Percentiles rank a stretch among this genome's conserved stretches.
phyloP scores from a whole-genome alignment of 2,888 invertebrate genomes.

The Dysmachus trigonus region DNA sequence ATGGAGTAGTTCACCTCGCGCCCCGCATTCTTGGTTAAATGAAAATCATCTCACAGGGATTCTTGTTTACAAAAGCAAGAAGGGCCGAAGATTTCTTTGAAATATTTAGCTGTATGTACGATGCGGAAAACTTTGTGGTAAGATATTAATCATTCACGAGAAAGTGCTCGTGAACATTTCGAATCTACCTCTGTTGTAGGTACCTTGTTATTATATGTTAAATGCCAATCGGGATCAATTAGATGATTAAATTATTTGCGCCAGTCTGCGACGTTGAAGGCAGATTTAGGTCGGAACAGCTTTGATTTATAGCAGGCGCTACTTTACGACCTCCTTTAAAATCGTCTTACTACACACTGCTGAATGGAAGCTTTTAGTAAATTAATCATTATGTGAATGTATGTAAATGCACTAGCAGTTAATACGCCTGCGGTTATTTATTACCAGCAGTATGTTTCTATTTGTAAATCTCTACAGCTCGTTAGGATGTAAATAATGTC shows the following conservation, averaged over 20 bases:
- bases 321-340: not conserved
- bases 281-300: not conserved
- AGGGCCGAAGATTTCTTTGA: not conserved
- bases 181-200: not conserved
- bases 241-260: conserved; percentile 11
- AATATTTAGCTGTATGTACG: not conserved
- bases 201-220: not conserved
- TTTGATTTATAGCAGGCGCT: not conserved
- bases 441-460: not conserved
- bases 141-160: not conserved
- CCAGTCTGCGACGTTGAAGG: not conserved
- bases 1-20: not conserved
- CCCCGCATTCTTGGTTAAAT: not conserved
- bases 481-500: not conserved
- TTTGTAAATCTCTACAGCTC: not conserved
- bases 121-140: not conserved
- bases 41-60: not conserved
- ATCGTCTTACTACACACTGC: not conserved
- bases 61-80: not conserved
- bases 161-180: not conserved
- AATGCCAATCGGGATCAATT: conserved; percentile 10
- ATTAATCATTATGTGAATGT: not conserved
- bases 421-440: not conserved
- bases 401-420: not conserved
- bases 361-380: not conserved